Evolutionary conservation across 2,797 vertebrate species (phyloP).

Genomic region (Cryptoprocta ferox): DNA sequence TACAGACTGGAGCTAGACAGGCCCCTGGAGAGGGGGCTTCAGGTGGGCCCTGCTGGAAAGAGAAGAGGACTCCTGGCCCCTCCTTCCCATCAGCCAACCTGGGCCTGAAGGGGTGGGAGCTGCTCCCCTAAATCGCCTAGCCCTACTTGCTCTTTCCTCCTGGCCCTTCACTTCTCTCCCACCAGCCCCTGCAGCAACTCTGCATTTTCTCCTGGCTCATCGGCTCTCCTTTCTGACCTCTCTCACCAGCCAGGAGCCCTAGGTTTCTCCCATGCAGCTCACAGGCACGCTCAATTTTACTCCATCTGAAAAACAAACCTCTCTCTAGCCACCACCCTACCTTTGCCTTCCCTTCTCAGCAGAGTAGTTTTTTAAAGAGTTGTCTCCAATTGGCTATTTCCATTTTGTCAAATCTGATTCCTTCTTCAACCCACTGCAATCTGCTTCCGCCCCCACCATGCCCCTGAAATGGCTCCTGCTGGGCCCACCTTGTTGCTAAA

Average conservation of each 20-base stretch:
- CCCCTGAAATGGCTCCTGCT: slow-evolving; percentile 78
- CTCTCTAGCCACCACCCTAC: slow-evolving; percentile 38
- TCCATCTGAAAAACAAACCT: not conserved
- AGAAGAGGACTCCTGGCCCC: not conserved
- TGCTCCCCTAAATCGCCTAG: not conserved
- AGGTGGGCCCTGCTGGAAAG: not conserved
- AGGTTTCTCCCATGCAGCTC: not conserved
- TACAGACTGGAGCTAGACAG: not conserved
- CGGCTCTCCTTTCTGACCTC: not conserved
- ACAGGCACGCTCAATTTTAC: not conserved
- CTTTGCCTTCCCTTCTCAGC: slow-evolving; percentile 50
- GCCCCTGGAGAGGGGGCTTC: not conserved
- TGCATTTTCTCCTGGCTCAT: not conserved
- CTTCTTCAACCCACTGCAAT: slow-evolving; percentile 81
- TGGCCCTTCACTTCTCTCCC: not conserved
- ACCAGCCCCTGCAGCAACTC: not conserved
- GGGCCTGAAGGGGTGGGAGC: not conserved
- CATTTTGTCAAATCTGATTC: slow-evolving; percentile 75
- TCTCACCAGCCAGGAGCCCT: not conserved
- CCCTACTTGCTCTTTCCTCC: not conserved
- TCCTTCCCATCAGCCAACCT: not conserved
- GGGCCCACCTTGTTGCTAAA: slow-evolving; percentile 83
- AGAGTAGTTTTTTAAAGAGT: slow-evolving; percentile 15
- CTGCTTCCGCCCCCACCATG: slow-evolving; percentile 79
- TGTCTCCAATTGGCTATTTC: slow-evolving; percentile 73